Evolutionary conservation across 1,140 invertebrate genomes (phyloP).

Genomic region (Capitella teleta): DNA sequence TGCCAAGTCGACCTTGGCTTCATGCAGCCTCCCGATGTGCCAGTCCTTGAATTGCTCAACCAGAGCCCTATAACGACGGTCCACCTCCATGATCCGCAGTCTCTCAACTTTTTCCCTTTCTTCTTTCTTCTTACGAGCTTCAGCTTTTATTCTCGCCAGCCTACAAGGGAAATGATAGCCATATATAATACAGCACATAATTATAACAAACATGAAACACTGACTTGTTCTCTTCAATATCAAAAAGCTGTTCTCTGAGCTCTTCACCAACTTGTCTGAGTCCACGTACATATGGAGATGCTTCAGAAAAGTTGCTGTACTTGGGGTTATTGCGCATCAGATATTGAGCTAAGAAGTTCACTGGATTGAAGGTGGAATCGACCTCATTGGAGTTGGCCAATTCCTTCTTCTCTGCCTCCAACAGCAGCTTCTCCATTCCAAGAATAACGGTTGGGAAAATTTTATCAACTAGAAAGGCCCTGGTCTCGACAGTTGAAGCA

Average conservation of each 20-base stretch:
- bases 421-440: conserved; percentile 38
- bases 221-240: conserved; percentile 39
- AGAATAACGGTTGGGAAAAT: conserved; percentile 38
- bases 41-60: conserved; percentile 33
- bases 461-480: conserved; percentile 37
- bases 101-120: conserved; percentile 31
- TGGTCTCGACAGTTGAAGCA: conserved; percentile 25
- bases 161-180: conserved; percentile 15
- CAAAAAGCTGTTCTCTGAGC: conserved; percentile 31
- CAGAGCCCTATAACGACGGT: conserved; percentile 21
- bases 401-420: conserved; percentile 31
- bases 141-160: conserved; percentile 36
- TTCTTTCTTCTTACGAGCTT: conserved; percentile 28
- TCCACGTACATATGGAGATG: conserved; percentile 36
- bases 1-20: conserved; percentile 30
- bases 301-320: conserved; percentile 38
- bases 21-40: conserved; percentile 15
- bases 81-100: conserved; percentile 19
- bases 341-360: conserved; percentile 42
- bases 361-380: conserved; percentile 40
- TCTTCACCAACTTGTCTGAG: conserved; percentile 35
- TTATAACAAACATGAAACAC: background rate
- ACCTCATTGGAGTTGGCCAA: conserved; percentile 20
- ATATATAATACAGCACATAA: background rate
- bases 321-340: conserved; percentile 41